These are phyloP conservation scores for Drosophila neonasuta DNA, from an alignment of 2,888 invertebrate genomes.

Conservation along the genomic window DNA sequence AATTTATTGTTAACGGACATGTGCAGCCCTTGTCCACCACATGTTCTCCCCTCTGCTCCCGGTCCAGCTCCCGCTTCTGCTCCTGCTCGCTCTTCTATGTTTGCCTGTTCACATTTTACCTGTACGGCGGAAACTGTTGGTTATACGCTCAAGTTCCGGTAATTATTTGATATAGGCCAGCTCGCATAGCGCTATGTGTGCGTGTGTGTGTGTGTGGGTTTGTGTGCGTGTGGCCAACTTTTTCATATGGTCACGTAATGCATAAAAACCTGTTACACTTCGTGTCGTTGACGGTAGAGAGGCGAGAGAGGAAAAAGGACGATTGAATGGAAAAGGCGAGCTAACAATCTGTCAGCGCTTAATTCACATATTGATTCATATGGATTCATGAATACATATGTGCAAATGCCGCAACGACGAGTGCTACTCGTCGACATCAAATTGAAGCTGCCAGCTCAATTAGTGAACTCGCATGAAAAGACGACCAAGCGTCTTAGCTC, in stretches of 20 bases:
- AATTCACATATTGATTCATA: constrained; percentile 61
- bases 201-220: constrained; percentile 9
- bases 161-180: constrained; percentile 74
- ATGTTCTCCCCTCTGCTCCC: not conserved
- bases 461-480: constrained; percentile 33
- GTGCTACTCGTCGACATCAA: constrained; percentile 35
- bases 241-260: constrained; percentile 69
- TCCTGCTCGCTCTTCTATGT: not conserved
- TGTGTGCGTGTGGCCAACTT: constrained; percentile 8
- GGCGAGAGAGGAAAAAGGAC: not conserved
- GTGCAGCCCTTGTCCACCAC: constrained; percentile 40
- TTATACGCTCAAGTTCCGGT: constrained; percentile 73
- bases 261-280: constrained; percentile 72
- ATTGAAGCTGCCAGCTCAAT: constrained; percentile 58
- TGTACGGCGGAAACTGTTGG: constrained; percentile 67
- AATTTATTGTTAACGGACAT: constrained; percentile 74
- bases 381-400: constrained; percentile 23
- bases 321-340: not conserved
- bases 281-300: not conserved
- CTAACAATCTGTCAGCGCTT: constrained; percentile 7
- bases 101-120: constrained; percentile 12
- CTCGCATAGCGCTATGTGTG: constrained; percentile 9
- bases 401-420: constrained; percentile 6
- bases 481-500: not conserved
- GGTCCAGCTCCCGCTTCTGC: not conserved